These are phyloP conservation scores for Torymus auratus DNA, from an alignment of 2,888 invertebrate genomes.

Conservation along the genomic window DNA sequence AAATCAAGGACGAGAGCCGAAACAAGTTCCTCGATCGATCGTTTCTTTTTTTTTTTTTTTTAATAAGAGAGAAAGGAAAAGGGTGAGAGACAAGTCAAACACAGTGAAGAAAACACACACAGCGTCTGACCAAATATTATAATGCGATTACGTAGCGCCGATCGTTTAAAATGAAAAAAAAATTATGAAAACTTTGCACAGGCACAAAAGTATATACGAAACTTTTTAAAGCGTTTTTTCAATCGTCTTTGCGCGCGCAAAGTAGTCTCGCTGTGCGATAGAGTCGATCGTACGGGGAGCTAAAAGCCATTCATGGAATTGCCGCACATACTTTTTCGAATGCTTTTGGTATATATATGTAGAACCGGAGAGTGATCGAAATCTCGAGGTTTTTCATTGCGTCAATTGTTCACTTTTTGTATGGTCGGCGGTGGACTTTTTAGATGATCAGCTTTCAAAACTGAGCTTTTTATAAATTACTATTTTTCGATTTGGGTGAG, in stretches of 20 bases:
- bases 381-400: conserved; percentile 1
- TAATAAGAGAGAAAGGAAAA: too few species aligned
- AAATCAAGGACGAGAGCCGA: background rate
- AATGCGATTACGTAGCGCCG: conserved; percentile 22
- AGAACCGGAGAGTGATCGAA: too few species aligned
- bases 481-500: too few species aligned
- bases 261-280: background rate
- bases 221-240: conserved; percentile 27
- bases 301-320: background rate
- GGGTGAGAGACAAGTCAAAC: background rate
- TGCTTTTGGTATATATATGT: conserved; percentile 3
- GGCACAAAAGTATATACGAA: conserved; percentile 9
- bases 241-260: background rate
- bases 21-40: conserved; percentile 47
- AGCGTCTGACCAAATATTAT: conserved; percentile 26
- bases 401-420: conserved; percentile 1
- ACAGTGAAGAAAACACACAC: background rate
- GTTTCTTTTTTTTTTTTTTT: conserved; percentile 9
- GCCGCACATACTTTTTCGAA: background rate
- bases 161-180: background rate
- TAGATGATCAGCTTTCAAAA: background rate
- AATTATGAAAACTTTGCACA: background rate
- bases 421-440: background rate
- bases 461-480: too few species aligned
- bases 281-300: conserved; percentile 7